These are phyloP conservation scores for Protonibea diacanthus DNA, from an alignment of 2,797 vertebrate species.

Conservation along the genomic window DNA sequence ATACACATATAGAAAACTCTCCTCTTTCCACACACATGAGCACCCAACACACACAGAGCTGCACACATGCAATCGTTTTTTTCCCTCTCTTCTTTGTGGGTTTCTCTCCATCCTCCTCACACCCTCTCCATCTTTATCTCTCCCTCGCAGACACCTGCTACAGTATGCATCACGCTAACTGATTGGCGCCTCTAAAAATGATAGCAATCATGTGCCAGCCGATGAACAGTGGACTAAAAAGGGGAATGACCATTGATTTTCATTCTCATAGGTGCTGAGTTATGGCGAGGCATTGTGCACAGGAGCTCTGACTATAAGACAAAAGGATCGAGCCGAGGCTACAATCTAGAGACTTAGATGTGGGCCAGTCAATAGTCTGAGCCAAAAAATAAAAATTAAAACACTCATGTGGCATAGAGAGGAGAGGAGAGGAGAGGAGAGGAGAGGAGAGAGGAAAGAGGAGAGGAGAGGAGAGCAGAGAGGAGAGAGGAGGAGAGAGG, in stretches of 20 bases:
- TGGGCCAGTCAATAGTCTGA: conserved; percentile 72
- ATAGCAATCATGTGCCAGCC: conserved; percentile 71
- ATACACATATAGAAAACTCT: conserved; percentile 11
- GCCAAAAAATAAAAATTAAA: conserved; percentile 69
- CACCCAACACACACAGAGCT: conserved; percentile 5
- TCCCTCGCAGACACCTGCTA: conserved; percentile 57
- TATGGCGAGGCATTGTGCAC: conserved; percentile 60
- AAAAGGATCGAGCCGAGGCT: conserved; percentile 60
- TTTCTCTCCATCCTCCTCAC: conserved; percentile 26
- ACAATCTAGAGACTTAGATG: conserved; percentile 54
- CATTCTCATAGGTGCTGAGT: conserved; percentile 59
- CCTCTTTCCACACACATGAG: conserved; percentile 11
- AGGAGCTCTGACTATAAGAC: conserved; percentile 70
- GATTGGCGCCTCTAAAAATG: conserved; percentile 73
- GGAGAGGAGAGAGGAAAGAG: background rate
- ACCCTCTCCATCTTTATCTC: conserved; percentile 64
- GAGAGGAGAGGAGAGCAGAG: conserved; percentile 3
- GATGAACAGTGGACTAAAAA: conserved; percentile 70
- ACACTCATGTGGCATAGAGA: conserved; percentile 23
- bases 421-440: no score
- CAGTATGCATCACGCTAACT: conserved; percentile 66
- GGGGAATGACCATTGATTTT: conserved; percentile 76
- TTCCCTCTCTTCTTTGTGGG: conserved; percentile 21
- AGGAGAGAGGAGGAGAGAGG: conserved; percentile 1
- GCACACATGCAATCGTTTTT: conserved; percentile 42